Conservation (phyloP, 1,140 invertebrate genomes). For the Drepana arcuata region DNA sequence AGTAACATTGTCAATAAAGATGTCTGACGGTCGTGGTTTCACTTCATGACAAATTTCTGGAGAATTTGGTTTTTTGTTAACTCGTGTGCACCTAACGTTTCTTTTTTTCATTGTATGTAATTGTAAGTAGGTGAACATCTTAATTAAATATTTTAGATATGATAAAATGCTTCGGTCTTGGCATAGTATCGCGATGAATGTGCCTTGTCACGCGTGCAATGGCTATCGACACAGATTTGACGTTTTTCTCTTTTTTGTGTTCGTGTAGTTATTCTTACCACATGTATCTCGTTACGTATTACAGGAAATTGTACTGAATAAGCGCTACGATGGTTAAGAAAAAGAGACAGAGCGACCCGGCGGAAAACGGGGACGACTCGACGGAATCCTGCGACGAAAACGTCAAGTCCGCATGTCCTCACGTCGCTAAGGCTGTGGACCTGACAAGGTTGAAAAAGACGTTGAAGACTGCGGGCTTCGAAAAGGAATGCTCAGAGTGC, state of each 20-base stretch:
- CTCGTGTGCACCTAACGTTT: slow-evolving; percentile 26
- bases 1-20: slow-evolving; percentile 34
- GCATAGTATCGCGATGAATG: slow-evolving; percentile 35
- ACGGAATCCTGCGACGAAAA: slow-evolving; percentile 77
- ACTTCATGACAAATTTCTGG: slow-evolving; percentile 52
- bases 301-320: slow-evolving; percentile 45
- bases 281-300: slow-evolving; percentile 65
- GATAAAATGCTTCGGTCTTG: slow-evolving; percentile 6
- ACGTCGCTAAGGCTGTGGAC: slow-evolving; percentile 80
- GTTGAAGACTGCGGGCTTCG: slow-evolving; percentile 72
- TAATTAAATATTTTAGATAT: slow-evolving; percentile 15
- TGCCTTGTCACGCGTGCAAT: slow-evolving; percentile 68
- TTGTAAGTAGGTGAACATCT: slow-evolving; percentile 40
- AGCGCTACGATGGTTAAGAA: slow-evolving; percentile 73
- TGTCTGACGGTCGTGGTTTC: slow-evolving; percentile 57
- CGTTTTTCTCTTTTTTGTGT: slow-evolving; percentile 64
- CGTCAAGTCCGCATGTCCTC: slow-evolving; percentile 74
- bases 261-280: slow-evolving; percentile 61
- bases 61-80: slow-evolving; percentile 30
- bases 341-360: slow-evolving; percentile 76
- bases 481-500: slow-evolving; percentile 76
- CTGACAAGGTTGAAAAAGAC: slow-evolving; percentile 75
- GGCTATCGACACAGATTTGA: slow-evolving; percentile 67
- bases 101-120: slow-evolving; percentile 42
- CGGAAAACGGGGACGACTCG: slow-evolving; percentile 72